These are phyloP conservation scores for Embidobia sp. DNA, from an alignment of 2,888 invertebrate genomes.

Conservation along the genomic window DNA sequence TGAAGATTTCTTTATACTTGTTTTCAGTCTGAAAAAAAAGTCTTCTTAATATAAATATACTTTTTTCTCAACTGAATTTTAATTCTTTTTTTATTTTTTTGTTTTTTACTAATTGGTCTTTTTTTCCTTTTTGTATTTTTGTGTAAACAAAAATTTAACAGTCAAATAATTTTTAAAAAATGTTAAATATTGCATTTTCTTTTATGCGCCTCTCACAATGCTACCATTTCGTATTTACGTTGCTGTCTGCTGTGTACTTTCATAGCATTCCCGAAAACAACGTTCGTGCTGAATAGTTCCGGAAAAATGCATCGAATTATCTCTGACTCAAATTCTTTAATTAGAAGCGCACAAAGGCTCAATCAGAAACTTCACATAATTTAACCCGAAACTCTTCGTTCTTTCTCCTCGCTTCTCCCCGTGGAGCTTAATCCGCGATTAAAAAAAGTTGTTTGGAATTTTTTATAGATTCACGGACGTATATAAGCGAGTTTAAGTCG, in stretches of 20 bases:
- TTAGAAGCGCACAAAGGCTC: constrained; percentile 13
- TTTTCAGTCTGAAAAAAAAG: too few relatives aligned
- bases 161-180: too few relatives aligned
- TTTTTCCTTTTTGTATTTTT: too few relatives aligned
- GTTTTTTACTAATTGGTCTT: too few relatives aligned
- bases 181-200: constrained; percentile 41
- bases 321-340: too few relatives aligned
- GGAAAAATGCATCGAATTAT: constrained; percentile 1
- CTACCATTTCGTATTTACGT: constrained; percentile 1
- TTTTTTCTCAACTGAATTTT: too few relatives aligned
- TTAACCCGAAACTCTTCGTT: constrained; percentile 14
- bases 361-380: constrained; percentile 20
- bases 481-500: constrained; percentile 24
- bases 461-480: constrained; percentile 21
- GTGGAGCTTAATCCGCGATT: constrained; percentile 19
- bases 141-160: too few relatives aligned
- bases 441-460: constrained; percentile 25
- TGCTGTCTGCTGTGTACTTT: not conserved
- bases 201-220: constrained; percentile 18
- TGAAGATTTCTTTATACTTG: too few relatives aligned
- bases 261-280: not conserved
- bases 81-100: too few relatives aligned
- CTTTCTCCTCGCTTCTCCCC: constrained; percentile 9
- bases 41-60: too few relatives aligned
- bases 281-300: not conserved